A percentile compares a stretch with the other conserved stretches of the same genome.
Evolutionary conservation across 1,140 invertebrate genomes (phyloP).

Genomic region (Phymastichus coffea): DNA sequence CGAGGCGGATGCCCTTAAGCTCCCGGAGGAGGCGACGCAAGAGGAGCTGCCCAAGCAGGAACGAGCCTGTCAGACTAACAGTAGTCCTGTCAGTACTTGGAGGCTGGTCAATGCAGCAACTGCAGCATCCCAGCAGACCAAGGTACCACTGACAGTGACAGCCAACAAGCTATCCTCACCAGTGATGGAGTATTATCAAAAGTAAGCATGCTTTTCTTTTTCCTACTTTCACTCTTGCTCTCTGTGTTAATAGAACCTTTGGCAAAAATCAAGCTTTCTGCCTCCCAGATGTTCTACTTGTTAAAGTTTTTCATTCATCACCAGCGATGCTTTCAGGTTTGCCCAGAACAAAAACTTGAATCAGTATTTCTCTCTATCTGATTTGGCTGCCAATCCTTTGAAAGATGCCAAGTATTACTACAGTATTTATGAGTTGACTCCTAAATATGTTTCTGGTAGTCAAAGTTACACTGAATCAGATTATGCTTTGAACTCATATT

Average conservation of each 20-base stretch:
- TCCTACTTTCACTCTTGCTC: too few species aligned
- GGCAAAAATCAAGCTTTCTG: too few species aligned
- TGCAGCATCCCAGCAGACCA: constrained; percentile 7
- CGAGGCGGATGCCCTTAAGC: too few species aligned
- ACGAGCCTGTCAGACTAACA: background rate
- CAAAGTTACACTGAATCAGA: constrained; percentile 37
- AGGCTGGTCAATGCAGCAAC: constrained; percentile 26
- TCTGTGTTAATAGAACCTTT: too few species aligned
- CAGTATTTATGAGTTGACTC: constrained; percentile 38
- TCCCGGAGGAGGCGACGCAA: too few species aligned
- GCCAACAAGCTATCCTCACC: constrained; percentile 42
- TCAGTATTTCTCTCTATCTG: constrained; percentile 47
- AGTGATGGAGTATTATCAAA: constrained; percentile 49
- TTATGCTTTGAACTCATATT: constrained; percentile 33
- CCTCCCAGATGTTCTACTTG: too few species aligned
- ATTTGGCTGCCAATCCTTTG: background rate
- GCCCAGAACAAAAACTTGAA: constrained; percentile 46
- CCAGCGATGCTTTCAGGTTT: constrained; percentile 42
- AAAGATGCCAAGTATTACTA: constrained; percentile 39
- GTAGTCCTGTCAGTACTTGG: constrained; percentile 24
- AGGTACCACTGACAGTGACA: constrained; percentile 1
- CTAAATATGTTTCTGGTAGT: constrained; percentile 27
- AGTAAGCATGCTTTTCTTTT: constrained; percentile 22
- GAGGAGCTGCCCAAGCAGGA: too few species aligned
- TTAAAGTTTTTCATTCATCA: too few species aligned